These are phyloP conservation scores for Neomorphus geoffroyi DNA, from an alignment of 2,797 vertebrate species.

Conservation along the genomic window DNA sequence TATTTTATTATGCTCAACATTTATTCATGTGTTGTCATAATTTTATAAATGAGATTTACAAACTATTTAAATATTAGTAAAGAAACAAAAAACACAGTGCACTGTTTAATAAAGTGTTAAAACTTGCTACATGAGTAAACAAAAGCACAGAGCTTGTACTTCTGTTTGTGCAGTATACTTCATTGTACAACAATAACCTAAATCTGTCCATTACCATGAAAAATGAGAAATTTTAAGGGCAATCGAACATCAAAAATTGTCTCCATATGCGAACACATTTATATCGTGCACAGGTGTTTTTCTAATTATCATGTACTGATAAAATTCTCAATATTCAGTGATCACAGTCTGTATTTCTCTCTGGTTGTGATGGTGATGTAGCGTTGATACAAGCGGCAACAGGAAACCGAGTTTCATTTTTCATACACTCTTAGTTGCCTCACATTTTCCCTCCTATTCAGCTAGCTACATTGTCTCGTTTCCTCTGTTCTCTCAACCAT, in stretches of 20 bases:
- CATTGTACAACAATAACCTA: neutral
- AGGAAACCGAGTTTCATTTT: neutral
- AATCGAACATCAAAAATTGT: conserved; percentile 41
- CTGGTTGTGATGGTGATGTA: neutral
- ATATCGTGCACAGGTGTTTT: conserved; percentile 3
- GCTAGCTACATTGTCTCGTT: neutral
- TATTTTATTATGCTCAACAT: neutral
- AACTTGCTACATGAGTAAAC: neutral
- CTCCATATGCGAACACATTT: conserved; percentile 18
- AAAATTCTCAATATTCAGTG: neutral
- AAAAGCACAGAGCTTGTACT: neutral
- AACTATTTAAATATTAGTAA: neutral
- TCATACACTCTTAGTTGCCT: neutral
- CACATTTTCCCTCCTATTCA: neutral
- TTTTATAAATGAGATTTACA: neutral
- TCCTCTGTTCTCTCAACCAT: neutral
- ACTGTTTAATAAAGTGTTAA: neutral
- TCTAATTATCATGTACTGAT: conserved; percentile 9
- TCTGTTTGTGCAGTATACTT: neutral
- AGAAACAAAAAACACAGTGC: neutral
- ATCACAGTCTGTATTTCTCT: neutral
- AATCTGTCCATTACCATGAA: conserved; percentile 24
- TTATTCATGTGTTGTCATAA: neutral
- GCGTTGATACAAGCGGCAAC: neutral
- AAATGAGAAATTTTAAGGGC: conserved; percentile 57